Base-by-base conservation (phyloP, 1,140 invertebrate genomes). In the Drosophila equinoxialis region DNA sequence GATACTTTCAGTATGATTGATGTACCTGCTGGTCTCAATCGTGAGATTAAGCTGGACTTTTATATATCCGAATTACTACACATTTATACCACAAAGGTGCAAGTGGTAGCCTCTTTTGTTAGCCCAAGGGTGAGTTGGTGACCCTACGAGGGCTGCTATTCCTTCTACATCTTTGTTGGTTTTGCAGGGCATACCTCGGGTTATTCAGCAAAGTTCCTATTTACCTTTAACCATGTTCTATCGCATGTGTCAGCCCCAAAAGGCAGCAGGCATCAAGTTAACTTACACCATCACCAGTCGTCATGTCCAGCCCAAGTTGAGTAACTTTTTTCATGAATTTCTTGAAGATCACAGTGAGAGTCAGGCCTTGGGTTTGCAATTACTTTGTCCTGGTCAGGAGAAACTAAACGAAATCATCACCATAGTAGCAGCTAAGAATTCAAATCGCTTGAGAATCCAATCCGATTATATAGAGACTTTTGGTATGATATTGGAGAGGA, bases 341-440 rank as follows among this genome's bases (percentile, higher is more conserved):
- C 59, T 87, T 13, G 77, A 74, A 11, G 41, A 66, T 20, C 68
- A 91, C 2, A 81, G 69, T 35, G 90, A 91, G 39, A 48, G 71
- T 0, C 90, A 91, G 55, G 91, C 91, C 0, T 11, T 91, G 33
- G 91, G 91, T 0, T 35, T 92, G 7, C 72, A 75, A n/a, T 23
- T 91, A 13, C 74, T 91, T 1, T 90, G 85, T 17, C 84, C 87
- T 0, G 87, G 71, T 1, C 58, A 90, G 20, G 83, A 91, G 5
- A 87, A 81, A 59, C 65, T 81, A n/a, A 67, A 58, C 2, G 90
- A 92, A 37, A 37, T 83, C 23, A 83, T 92, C 13, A 92, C 91
- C 2, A 76, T 92, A 63, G 90, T 92, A 23, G 81, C 86, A 1
- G 91, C 91, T 6, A 92, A 91, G 65, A 91, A 91, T 48, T 91